Percentiles rank a stretch among this genome's conserved stretches.
Conservation (phyloP, 2,888 invertebrate species). For the Orthonevra nobilis region DNA sequence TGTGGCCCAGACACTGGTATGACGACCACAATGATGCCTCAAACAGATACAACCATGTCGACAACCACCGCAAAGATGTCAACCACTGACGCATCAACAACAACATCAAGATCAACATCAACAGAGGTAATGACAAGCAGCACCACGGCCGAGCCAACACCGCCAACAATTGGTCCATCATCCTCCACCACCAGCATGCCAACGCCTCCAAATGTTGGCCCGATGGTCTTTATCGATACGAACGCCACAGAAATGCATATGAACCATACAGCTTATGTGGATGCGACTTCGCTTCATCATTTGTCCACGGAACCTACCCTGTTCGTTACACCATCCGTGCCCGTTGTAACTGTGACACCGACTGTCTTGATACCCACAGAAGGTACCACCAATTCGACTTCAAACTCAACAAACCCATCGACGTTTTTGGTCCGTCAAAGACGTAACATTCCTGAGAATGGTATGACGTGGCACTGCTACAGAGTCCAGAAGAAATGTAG, state of each 20-base stretch:
- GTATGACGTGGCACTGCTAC: conserved; percentile 76
- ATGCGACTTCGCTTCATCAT: conserved; percentile 18
- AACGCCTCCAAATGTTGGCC: conserved; percentile 72
- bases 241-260: background rate
- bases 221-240: conserved; percentile 13
- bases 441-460: conserved; percentile 47
- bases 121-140: conserved; percentile 18
- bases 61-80: conserved; percentile 45
- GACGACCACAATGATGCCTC: conserved; percentile 25
- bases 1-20: conserved; percentile 73
- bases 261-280: conserved; percentile 14
- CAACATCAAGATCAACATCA: conserved; percentile 46
- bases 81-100: conserved; percentile 62
- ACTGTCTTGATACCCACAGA: background rate
- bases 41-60: conserved; percentile 7
- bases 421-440: conserved; percentile 71
- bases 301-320: too few relatives aligned
- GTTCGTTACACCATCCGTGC: background rate
- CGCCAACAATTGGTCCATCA: conserved; percentile 71
- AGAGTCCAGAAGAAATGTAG: conserved; percentile 73
- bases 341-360: conserved; percentile 47
- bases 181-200: conserved; percentile 72
- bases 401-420: conserved; percentile 12
- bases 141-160: conserved; percentile 52
- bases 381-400: background rate